phyloP scores from a whole-genome alignment of 2,888 invertebrate genomes.

The Sarcophaga rosellei region DNA sequence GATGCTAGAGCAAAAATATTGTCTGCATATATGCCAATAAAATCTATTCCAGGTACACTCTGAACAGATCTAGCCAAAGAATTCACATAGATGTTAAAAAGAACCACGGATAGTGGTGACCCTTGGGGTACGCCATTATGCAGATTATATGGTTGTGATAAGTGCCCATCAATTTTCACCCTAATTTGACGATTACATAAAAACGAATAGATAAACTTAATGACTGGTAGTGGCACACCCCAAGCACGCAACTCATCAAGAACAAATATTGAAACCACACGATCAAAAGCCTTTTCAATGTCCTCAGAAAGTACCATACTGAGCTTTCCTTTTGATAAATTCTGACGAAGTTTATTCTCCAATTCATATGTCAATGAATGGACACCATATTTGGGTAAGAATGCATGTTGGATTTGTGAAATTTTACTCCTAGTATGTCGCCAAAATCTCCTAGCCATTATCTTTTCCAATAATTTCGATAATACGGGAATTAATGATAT shows the following conservation, averaged over 20 bases:
- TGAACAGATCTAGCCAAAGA: slow-evolving; percentile 14
- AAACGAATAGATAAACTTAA: slow-evolving; percentile 19
- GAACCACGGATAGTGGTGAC: slow-evolving; percentile 31
- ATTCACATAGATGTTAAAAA: slow-evolving; percentile 33
- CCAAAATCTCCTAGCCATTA: slow-evolving; percentile 12
- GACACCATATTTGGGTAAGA: slow-evolving; percentile 18
- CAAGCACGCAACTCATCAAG: slow-evolving; percentile 17
- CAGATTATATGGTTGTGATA: slow-evolving; percentile 6
- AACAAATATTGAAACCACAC: neutral
- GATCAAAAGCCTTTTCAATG: slow-evolving; percentile 39
- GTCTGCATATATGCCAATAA: neutral
- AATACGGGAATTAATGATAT: slow-evolving; percentile 19
- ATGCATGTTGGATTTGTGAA: slow-evolving; percentile 34
- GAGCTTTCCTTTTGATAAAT: slow-evolving; percentile 13
- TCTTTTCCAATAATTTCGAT: too few relatives aligned
- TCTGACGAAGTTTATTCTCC: neutral
- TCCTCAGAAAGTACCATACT: slow-evolving; percentile 17
- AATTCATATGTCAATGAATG: slow-evolving; percentile 27
- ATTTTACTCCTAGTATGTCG: neutral
- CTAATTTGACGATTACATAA: slow-evolving; percentile 24
- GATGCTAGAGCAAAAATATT: slow-evolving; percentile 25
- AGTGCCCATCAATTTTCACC: slow-evolving; percentile 32
- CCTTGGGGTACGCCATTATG: neutral
- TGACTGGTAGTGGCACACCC: neutral
- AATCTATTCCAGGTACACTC: neutral